These are phyloP conservation scores for Oikopleura dioica DNA, from an alignment of 23 tunicate genomes.

Conservation along the genomic window DNA sequence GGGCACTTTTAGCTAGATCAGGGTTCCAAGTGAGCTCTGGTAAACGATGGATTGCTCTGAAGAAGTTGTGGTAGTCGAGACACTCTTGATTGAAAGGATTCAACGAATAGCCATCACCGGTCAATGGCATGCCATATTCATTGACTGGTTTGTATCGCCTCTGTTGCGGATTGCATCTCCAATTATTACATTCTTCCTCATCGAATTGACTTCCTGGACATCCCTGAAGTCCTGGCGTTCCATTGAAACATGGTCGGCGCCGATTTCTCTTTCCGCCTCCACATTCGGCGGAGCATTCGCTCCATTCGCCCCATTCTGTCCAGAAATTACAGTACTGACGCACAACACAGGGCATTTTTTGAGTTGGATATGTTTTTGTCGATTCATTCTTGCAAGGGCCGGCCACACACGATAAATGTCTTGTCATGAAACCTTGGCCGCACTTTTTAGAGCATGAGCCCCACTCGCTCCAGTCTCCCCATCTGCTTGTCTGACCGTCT, in stretches of 20 bases:
- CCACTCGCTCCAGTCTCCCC: neutral
- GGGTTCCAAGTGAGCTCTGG: neutral
- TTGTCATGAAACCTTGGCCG: neutral
- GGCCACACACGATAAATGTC: neutral
- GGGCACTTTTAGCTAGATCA: neutral
- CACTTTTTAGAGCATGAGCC: neutral
- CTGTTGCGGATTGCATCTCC: neutral
- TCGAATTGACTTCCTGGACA: neutral
- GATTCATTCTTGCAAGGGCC: neutral
- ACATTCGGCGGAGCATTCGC: neutral
- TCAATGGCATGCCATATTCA: neutral
- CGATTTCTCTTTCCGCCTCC: neutral
- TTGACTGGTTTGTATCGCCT: neutral
- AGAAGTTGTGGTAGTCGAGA: slow-evolving; percentile 7
- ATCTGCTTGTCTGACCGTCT: neutral
- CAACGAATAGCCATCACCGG: neutral
- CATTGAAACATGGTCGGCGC: neutral
- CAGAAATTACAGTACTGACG: neutral
- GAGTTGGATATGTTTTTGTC: neutral
- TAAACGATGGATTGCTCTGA: neutral
- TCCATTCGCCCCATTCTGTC: neutral
- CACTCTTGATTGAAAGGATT: slow-evolving; percentile 2
- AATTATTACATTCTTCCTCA: neutral
- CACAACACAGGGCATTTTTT: neutral
- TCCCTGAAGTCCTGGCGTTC: slow-evolving; percentile 4